Percentiles rank a stretch among this genome's conserved stretches.
Evolutionary conservation across 2,113 vertebrate species (phyloP).

Genomic region (Sebastes schlegelii): DNA sequence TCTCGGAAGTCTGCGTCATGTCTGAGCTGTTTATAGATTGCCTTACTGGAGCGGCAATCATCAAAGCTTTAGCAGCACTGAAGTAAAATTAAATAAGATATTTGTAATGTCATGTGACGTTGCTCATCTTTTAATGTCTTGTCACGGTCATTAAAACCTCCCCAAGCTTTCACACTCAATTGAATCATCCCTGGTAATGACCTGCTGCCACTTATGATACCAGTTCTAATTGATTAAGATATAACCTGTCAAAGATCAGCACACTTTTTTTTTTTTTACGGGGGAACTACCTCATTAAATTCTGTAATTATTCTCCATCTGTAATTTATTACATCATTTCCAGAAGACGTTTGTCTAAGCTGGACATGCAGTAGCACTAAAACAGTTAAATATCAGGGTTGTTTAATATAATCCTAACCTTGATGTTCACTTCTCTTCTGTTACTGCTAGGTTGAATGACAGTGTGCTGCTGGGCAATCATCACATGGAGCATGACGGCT

Average conservation of each 20-base stretch:
- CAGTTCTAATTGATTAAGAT: not conserved
- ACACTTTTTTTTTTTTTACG: not conserved
- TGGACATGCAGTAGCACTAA: not conserved
- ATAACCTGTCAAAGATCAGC: not conserved
- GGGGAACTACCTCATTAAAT: not conserved
- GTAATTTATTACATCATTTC: not conserved
- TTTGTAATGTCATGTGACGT: conserved; percentile 6
- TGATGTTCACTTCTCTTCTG: conserved; percentile 27
- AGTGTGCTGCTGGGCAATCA: conserved; percentile 84
- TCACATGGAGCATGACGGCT: conserved; percentile 91
- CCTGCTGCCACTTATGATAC: not conserved
- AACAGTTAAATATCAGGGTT: not conserved
- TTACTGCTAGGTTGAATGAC: conserved; percentile 86
- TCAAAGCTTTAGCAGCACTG: not conserved
- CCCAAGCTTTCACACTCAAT: not conserved
- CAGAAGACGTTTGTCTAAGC: not conserved
- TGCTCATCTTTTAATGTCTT: conserved; percentile 10
- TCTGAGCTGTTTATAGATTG: not conserved
- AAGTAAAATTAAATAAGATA: not conserved
- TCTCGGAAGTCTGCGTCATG: not conserved
- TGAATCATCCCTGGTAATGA: conserved; percentile 2
- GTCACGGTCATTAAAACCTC: not conserved
- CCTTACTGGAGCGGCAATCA: not conserved
- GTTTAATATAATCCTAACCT: conserved; percentile 10
- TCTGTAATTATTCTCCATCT: not conserved